These are phyloP conservation scores for Todus mexicanus DNA, from an alignment of 2,797 vertebrate species.

Conservation along the genomic window DNA sequence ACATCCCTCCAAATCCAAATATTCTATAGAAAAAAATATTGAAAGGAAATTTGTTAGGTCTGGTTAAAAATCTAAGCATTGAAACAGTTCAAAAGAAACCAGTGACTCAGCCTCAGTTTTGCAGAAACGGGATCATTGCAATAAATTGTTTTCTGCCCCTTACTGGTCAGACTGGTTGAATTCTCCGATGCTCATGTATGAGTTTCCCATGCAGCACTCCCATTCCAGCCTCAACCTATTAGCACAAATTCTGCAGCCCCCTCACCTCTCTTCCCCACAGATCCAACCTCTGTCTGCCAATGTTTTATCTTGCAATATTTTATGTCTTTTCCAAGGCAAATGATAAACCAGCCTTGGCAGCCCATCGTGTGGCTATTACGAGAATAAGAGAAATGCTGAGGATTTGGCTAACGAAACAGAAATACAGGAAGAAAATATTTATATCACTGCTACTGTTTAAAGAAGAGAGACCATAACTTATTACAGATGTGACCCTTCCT, in stretches of 20 bases:
- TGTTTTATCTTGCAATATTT: neutral
- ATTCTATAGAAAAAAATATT: neutral
- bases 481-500: constrained; percentile 38
- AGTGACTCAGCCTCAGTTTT: neutral
- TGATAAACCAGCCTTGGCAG: constrained; percentile 31
- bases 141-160: neutral
- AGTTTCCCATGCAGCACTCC: neutral
- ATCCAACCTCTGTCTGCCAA: neutral
- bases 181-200: neutral
- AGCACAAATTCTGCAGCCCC: neutral
- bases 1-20: neutral
- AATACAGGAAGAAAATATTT: constrained; percentile 51
- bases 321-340: constrained; percentile 18
- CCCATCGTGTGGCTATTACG: neutral
- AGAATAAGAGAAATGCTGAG: constrained; percentile 12
- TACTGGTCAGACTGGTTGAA: neutral
- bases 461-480: constrained; percentile 27
- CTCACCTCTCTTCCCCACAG: neutral
- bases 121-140: neutral
- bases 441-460: constrained; percentile 53
- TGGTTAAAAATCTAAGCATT: neutral
- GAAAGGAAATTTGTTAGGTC: neutral
- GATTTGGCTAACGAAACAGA: constrained; percentile 28
- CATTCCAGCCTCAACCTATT: neutral
- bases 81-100: neutral